These are phyloP conservation scores for Poecilia velifera DNA, from an alignment of 2,797 vertebrate species.

Conservation along the genomic window DNA sequence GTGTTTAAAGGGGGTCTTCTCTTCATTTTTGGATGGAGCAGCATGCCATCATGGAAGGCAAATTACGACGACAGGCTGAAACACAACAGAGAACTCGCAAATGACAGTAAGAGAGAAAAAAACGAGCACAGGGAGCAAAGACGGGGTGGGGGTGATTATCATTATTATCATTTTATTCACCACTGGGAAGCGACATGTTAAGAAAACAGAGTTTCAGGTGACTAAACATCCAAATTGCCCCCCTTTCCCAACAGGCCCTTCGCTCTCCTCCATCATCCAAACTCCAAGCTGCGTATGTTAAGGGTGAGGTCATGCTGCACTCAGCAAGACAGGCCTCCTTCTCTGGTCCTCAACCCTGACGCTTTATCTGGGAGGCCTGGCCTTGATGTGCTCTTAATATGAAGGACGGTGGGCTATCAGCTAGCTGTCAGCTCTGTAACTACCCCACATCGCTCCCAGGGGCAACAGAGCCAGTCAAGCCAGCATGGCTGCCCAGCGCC, in stretches of 20 bases:
- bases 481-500: constrained; percentile 60
- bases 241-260: constrained; percentile 56
- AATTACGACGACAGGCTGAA: constrained; percentile 82
- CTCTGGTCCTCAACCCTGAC: constrained; percentile 63
- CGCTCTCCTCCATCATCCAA: constrained; percentile 68
- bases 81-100: constrained; percentile 60
- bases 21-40: constrained; percentile 83
- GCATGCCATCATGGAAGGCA: constrained; percentile 81
- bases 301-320: constrained; percentile 83
- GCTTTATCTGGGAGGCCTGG: constrained; percentile 71
- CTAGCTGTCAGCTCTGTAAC: constrained; percentile 88
- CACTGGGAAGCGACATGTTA: constrained; percentile 66
- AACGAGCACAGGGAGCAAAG: constrained; percentile 47
- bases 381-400: constrained; percentile 86
- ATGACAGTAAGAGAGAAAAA: constrained; percentile 64
- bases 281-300: constrained; percentile 69
- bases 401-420: constrained; percentile 85
- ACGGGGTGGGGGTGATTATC: constrained; percentile 56
- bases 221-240: constrained; percentile 74
- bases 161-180: constrained; percentile 71
- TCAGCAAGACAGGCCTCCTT: constrained; percentile 77
- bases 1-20: constrained; percentile 92
- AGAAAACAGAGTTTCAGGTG: constrained; percentile 72
- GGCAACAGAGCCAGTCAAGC: constrained; percentile 66
- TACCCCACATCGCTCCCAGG: constrained; percentile 78